Conservation (phyloP, 2,888 invertebrate species). For the Microctonus hyperodae region DNA sequence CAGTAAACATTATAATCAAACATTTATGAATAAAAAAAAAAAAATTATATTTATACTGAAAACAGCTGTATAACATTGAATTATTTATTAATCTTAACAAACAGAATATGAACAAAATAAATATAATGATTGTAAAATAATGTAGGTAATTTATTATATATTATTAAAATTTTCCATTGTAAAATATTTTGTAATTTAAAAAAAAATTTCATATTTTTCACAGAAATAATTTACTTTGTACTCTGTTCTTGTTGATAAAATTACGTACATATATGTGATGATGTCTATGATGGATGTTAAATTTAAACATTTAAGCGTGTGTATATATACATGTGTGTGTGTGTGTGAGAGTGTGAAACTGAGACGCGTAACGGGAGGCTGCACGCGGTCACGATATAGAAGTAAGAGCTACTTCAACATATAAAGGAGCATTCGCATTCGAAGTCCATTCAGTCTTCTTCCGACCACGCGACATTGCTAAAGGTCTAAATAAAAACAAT, state of each 20-base stretch:
- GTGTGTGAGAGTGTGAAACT: conserved; percentile 15
- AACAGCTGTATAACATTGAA: too few relatives aligned
- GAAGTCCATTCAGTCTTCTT: conserved; percentile 52
- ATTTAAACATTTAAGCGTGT: conserved; percentile 27
- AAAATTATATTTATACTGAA: too few relatives aligned
- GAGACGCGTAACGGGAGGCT: conserved; percentile 29
- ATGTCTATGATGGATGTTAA: not conserved
- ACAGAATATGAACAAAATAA: too few relatives aligned
- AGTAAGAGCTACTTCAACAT: conserved; percentile 50
- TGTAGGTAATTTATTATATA: too few relatives aligned
- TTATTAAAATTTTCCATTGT: too few relatives aligned
- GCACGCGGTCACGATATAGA: conserved; percentile 38
- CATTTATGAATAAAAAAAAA: too few relatives aligned
- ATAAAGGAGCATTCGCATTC: conserved; percentile 50
- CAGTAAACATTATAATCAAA: too few relatives aligned
- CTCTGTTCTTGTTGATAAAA: not conserved
- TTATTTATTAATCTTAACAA: too few relatives aligned
- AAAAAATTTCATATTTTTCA: too few relatives aligned
- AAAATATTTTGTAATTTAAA: too few relatives aligned
- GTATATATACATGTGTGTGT: not conserved
- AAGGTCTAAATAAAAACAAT: not conserved
- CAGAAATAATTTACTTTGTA: too few relatives aligned
- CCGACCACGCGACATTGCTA: conserved; percentile 46
- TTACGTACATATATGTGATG: not conserved
- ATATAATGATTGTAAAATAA: too few relatives aligned